These are phyloP conservation scores for Brachypodius melanocephalos DNA, from an alignment of 2,113 vertebrate species.

Conservation along the genomic window DNA sequence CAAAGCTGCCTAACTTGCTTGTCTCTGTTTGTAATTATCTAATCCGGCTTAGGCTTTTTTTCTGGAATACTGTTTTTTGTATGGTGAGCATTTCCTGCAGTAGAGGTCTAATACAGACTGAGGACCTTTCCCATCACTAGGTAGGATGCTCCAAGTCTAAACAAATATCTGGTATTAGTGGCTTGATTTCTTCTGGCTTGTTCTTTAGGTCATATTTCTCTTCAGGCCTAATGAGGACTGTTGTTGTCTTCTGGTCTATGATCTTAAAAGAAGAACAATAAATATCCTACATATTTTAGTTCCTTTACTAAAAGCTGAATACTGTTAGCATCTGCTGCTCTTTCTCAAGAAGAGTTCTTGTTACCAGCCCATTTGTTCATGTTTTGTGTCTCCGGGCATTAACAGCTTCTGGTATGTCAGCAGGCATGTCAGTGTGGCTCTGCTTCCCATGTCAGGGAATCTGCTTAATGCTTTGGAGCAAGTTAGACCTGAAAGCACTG, in stretches of 20 bases:
- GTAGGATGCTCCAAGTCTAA: background rate
- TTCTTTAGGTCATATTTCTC: background rate
- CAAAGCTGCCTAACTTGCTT: background rate
- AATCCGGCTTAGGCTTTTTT: constrained; percentile 19
- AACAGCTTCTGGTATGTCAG: background rate
- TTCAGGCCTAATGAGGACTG: background rate
- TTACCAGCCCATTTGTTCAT: background rate
- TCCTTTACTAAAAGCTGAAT: background rate
- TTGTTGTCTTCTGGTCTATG: background rate
- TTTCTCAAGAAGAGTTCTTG: background rate
- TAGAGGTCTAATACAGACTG: background rate
- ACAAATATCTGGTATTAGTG: background rate
- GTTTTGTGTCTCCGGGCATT: background rate
- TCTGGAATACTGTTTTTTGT: background rate
- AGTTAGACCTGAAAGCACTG: background rate
- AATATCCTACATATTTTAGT: background rate
- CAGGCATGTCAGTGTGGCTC: background rate
- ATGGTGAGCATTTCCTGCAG: background rate
- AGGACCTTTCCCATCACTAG: background rate
- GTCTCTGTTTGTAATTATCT: constrained; percentile 45
- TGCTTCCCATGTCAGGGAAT: background rate
- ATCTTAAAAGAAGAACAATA: background rate
- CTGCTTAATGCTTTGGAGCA: background rate
- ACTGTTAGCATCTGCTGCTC: background rate
- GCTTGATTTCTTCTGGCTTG: background rate